phyloP scores from a whole-genome alignment of 1,140 invertebrate species.

The Anthonomus grandis region DNA sequence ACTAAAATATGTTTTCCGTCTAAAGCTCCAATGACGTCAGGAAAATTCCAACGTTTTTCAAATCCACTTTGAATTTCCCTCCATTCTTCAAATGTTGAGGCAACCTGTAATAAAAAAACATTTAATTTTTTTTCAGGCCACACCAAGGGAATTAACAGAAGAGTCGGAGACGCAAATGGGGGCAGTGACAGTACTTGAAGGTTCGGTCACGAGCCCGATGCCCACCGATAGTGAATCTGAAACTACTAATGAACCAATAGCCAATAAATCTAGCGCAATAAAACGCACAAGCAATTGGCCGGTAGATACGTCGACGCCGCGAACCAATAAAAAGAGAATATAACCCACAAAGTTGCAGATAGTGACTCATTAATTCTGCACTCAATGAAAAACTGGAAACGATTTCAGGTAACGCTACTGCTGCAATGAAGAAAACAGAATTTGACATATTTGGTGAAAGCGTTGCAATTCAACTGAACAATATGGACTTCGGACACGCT shows the following conservation, averaged over 20 bases:
- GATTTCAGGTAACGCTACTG: not conserved
- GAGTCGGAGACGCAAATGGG: no score
- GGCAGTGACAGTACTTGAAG: no score
- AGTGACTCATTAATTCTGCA: not conserved
- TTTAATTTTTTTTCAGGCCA: not conserved
- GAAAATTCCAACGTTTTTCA: conserved; percentile 12
- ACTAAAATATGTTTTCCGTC: no score
- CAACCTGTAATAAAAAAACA: not conserved
- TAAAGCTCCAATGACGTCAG: not conserved
- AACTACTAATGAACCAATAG: no score
- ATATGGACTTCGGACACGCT: not conserved
- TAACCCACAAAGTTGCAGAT: not conserved
- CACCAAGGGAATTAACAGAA: not conserved
- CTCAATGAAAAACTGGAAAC: not conserved
- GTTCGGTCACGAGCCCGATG: no score
- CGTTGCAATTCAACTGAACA: not conserved
- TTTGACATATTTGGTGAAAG: not conserved
- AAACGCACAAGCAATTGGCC: no score
- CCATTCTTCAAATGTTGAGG: not conserved
- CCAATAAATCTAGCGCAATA: no score
- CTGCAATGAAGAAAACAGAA: not conserved
- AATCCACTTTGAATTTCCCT: not conserved
- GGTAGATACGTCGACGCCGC: not conserved
- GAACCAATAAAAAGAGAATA: not conserved
- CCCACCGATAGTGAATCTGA: no score